Evolutionary conservation across 2,113 vertebrate species (phyloP).

Genomic region (Rhynchomys soricoides): DNA sequence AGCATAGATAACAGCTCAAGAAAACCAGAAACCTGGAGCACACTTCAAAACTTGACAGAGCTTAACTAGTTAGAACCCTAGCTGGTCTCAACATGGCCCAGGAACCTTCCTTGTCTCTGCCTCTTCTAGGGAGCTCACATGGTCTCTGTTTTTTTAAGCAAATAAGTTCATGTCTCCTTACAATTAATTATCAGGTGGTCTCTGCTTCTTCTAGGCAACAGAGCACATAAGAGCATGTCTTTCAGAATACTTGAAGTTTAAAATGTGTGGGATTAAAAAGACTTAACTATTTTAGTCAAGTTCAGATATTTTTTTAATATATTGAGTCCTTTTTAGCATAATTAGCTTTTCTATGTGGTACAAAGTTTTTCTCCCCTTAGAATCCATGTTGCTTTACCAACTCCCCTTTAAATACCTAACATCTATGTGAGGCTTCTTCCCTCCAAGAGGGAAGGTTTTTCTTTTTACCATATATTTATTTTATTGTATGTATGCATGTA

Average conservation of each 20-base stretch:
- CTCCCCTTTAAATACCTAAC: not conserved
- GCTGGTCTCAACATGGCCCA: not conserved
- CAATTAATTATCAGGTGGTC: not conserved
- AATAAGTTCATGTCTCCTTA: not conserved
- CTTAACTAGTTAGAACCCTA: not conserved
- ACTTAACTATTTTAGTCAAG: not conserved
- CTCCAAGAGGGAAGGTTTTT: not conserved
- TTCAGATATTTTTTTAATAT: not conserved
- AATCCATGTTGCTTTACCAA: not conserved
- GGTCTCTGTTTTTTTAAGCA: not conserved
- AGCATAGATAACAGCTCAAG: not conserved
- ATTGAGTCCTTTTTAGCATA: not conserved
- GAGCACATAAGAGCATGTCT: not conserved
- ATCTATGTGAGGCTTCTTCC: not conserved
- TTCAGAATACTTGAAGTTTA: not conserved
- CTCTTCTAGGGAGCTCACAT: not conserved
- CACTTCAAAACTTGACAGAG: not conserved
- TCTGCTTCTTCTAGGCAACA: not conserved
- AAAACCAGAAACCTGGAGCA: not conserved
- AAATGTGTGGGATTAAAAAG: too few species aligned
- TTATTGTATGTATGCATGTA: too few species aligned
- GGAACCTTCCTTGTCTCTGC: not conserved
- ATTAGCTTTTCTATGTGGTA: not conserved
- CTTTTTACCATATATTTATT: too few species aligned
- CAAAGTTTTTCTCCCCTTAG: not conserved